Evolutionary conservation across 2,113 vertebrate genomes (phyloP).

Genomic region (Catharus fuscescens): DNA sequence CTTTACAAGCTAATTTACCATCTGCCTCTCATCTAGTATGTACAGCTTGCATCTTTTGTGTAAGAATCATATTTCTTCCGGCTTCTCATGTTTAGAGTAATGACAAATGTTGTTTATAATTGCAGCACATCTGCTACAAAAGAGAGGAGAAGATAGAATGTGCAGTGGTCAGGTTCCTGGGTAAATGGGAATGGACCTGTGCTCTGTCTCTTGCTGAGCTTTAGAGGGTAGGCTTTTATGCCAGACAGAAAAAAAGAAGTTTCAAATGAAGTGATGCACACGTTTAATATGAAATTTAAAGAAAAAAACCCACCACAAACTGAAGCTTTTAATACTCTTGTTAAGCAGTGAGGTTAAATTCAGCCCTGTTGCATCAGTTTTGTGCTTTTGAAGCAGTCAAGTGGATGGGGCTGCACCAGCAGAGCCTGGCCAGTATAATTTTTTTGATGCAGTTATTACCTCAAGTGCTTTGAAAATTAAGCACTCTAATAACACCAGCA

Average conservation of each 20-base stretch:
- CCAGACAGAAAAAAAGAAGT: neutral
- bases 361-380: neutral
- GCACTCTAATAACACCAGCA: neutral
- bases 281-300: neutral
- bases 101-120: slow-evolving; percentile 43
- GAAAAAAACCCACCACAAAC: neutral
- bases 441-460: neutral
- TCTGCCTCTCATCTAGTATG: slow-evolving; percentile 38
- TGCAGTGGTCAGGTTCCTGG: neutral
- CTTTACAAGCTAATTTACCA: slow-evolving; percentile 35
- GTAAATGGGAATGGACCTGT: neutral
- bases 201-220: neutral
- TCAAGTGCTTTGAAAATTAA: neutral
- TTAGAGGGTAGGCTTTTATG: neutral
- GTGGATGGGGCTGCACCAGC: neutral
- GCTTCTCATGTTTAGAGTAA: neutral
- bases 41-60: slow-evolving; percentile 40
- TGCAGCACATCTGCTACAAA: neutral
- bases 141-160: neutral
- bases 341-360: neutral
- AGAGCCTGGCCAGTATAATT: neutral
- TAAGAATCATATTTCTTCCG: slow-evolving; percentile 22
- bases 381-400: neutral
- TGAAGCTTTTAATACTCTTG: neutral
- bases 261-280: neutral